Evolutionary conservation across 2,113 vertebrate species (phyloP), one percentile per base, ranked within the genome.

Genomic region (Anarrhichthys ocellatus): DNA sequence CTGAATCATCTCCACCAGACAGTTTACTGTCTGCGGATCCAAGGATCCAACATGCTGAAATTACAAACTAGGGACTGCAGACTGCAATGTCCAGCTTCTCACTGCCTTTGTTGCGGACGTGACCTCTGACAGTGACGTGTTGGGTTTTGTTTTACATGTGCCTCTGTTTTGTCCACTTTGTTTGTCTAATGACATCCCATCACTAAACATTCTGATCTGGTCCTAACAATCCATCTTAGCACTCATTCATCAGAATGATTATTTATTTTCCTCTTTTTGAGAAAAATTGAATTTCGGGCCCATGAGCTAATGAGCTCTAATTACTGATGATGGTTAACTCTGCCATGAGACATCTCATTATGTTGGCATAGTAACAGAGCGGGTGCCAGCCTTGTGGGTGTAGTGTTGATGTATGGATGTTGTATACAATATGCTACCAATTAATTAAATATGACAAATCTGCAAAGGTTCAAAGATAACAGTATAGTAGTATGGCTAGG

Each of bases 331-430:
- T 73, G 73, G 75, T 67, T 72, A 77, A 86, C 80, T 88, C 76
- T 79, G 44, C 61, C 22, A 71, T 64, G 56, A 88, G 63, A 83
- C 17, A 44, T 74, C 66, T 76, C 44, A 69, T 65, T 44, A 58
- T 70, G 82, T 87, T 87, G 63, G 80, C 80, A 89, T 89, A 59
- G 90, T 64, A 88, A 91, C 88, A 78, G 40, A 76, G 78, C 59
- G 79, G 84, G 65, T 78, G 73, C 54, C 73, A 81, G 72, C 44
- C 8, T 61, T 72, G 66, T 84, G 76, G 77, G 38, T 80, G 82
- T 69, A 74, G 52, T 73, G 59, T 76, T 84, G 48, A 80, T 83
- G 61, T 70, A 81, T 74, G 63, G 40, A 72, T 82, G 44, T 58
- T 44, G 44, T 81, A 18, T 73, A 75, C 82, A 83, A 81, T 78